phyloP scores from a whole-genome alignment of 2,113 vertebrate species.

The Odontesthes bonariensis region DNA sequence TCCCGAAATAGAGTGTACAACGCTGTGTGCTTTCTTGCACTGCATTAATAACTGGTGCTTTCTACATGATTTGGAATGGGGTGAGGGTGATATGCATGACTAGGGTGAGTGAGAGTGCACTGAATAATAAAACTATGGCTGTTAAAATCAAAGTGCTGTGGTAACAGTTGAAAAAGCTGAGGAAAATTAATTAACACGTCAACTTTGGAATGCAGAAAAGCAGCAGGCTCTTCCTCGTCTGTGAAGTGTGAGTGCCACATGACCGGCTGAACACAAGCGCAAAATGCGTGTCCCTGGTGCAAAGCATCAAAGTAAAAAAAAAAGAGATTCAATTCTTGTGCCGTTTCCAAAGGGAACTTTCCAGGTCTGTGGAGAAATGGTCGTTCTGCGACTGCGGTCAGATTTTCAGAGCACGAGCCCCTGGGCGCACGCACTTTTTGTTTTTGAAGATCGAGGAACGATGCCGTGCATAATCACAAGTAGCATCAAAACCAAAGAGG shows the following conservation, averaged over 20 bases:
- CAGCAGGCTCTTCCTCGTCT: neutral
- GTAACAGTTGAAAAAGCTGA: neutral
- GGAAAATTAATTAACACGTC: slow-evolving; percentile 43
- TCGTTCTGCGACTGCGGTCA: neutral
- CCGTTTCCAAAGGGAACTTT: neutral
- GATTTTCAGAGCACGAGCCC: neutral
- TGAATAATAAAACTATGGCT: slow-evolving; percentile 39
- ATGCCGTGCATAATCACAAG: slow-evolving; percentile 5
- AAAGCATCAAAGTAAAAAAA: neutral
- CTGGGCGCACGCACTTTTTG: too few species aligned
- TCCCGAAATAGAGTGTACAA: neutral
- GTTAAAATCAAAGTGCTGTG: slow-evolving; percentile 17
- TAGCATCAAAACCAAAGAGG: slow-evolving; percentile 1
- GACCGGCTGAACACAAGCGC: too few species aligned
- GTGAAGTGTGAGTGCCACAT: too few species aligned
- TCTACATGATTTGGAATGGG: slow-evolving; percentile 21
- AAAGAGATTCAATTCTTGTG: too few species aligned
- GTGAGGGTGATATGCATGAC: slow-evolving; percentile 10
- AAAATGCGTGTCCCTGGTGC: too few species aligned
- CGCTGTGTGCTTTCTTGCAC: neutral
- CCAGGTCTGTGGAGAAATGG: neutral
- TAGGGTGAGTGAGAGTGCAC: slow-evolving; percentile 14
- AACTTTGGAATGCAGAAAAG: slow-evolving; percentile 6
- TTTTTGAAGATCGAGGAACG: neutral
- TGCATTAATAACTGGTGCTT: slow-evolving; percentile 30